These are phyloP conservation scores for Microtus oregoni DNA, from an alignment of 2,113 vertebrate genomes.

Conservation along the genomic window DNA sequence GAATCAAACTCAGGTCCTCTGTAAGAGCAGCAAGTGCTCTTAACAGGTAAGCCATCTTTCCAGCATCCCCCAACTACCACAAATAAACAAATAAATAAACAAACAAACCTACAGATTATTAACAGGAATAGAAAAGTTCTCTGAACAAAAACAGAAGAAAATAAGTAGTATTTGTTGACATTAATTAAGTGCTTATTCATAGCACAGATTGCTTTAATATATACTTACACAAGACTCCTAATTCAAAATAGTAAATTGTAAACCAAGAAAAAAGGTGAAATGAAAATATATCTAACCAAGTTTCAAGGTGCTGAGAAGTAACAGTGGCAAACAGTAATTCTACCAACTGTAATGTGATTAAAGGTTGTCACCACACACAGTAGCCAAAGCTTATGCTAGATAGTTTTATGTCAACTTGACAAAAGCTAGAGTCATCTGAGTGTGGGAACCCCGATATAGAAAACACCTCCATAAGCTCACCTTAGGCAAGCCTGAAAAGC, in stretches of 20 bases:
- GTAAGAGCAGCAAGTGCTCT: background rate
- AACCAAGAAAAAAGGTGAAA: conserved; percentile 32
- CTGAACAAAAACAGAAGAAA: background rate
- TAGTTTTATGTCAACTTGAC: background rate
- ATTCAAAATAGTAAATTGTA: conserved; percentile 48
- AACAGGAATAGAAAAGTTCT: background rate
- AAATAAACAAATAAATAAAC: background rate
- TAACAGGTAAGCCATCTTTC: background rate
- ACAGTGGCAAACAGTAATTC: conserved; percentile 5
- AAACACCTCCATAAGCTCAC: background rate
- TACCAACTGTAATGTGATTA: background rate
- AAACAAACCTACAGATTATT: background rate
- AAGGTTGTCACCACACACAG: background rate
- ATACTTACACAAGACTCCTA: conserved; percentile 30
- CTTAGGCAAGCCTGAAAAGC: background rate
- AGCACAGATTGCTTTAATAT: conserved; percentile 20
- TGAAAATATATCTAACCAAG: conserved; percentile 4
- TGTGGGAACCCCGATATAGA: background rate
- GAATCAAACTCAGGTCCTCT: background rate
- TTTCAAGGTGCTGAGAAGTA: conserved; percentile 22
- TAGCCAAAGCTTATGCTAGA: background rate
- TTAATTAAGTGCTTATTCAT: conserved; percentile 25
- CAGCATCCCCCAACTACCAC: background rate
- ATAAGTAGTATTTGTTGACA: background rate
- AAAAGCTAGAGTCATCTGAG: background rate